Percentiles rank a stretch among this genome's conserved stretches.
Evolutionary conservation across 2,113 vertebrate genomes (phyloP).

Genomic region (Bettongia penicillata): DNA sequence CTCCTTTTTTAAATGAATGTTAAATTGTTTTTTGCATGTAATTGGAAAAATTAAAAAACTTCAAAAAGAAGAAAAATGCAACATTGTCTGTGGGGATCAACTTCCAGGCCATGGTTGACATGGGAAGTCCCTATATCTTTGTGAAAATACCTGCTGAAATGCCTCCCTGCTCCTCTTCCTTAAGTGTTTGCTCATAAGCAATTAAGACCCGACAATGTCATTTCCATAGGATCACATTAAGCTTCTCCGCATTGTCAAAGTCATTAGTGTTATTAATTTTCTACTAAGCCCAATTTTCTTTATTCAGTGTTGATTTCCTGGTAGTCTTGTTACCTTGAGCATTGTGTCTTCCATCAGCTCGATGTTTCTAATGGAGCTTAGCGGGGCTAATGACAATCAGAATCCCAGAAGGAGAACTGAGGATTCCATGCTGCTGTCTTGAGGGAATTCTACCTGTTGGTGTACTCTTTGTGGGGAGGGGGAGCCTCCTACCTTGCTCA

Average conservation of each 20-base stretch:
- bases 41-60: not conserved
- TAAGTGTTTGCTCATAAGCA: conserved; percentile 27
- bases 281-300: conserved; percentile 31
- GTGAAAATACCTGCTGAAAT: conserved; percentile 35
- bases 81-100: not conserved
- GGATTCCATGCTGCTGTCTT: conserved; percentile 24
- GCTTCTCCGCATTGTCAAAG: conserved; percentile 63
- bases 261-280: conserved; percentile 49
- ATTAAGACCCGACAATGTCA: conserved; percentile 48
- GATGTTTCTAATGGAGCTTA: conserved; percentile 46
- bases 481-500: conserved; percentile 11
- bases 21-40: not conserved
- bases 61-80: not conserved
- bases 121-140: not conserved
- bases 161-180: conserved; percentile 24
- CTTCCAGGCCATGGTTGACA: not conserved
- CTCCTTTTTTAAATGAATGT: not conserved
- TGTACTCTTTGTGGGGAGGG: not conserved
- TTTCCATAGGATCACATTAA: conserved; percentile 26
- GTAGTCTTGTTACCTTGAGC: not conserved
- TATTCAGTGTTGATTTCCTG: conserved; percentile 34
- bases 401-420: conserved; percentile 27
- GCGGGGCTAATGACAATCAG: not conserved
- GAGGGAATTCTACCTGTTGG: conserved; percentile 22
- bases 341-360: conserved; percentile 5